These are phyloP conservation scores for Sphyrna mokarran DNA, from an alignment of 2,113 vertebrate genomes.

Conservation along the genomic window DNA sequence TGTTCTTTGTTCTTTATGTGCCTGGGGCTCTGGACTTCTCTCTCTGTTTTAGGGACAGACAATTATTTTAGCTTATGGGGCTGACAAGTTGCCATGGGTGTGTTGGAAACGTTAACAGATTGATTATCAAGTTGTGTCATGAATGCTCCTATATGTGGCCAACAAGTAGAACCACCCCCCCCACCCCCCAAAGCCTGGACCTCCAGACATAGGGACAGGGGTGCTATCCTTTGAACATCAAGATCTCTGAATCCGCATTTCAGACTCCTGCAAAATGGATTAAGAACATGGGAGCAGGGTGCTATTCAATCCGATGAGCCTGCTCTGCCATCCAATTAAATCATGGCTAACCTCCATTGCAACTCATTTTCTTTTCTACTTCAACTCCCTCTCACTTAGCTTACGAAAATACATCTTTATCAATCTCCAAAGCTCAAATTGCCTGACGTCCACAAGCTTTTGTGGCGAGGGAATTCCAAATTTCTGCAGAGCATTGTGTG, in stretches of 20 bases:
- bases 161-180: background rate
- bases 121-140: background rate
- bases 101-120: background rate
- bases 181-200: too few relatives aligned
- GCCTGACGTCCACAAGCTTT: background rate
- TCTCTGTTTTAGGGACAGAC: background rate
- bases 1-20: too few relatives aligned
- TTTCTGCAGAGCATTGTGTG: background rate
- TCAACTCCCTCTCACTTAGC: background rate
- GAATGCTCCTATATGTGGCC: background rate
- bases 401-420: background rate
- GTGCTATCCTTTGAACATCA: background rate
- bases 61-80: background rate
- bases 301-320: background rate
- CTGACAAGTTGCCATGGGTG: background rate
- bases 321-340: background rate
- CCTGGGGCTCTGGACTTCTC: too few relatives aligned
- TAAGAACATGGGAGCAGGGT: background rate
- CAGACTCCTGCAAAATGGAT: background rate
- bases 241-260: background rate
- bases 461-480: background rate
- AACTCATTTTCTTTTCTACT: background rate
- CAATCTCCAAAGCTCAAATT: background rate
- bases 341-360: background rate
- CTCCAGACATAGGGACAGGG: background rate